Evolutionary conservation across 2,797 vertebrate genomes (phyloP).

Genomic region (Sebastes nivosus): DNA sequence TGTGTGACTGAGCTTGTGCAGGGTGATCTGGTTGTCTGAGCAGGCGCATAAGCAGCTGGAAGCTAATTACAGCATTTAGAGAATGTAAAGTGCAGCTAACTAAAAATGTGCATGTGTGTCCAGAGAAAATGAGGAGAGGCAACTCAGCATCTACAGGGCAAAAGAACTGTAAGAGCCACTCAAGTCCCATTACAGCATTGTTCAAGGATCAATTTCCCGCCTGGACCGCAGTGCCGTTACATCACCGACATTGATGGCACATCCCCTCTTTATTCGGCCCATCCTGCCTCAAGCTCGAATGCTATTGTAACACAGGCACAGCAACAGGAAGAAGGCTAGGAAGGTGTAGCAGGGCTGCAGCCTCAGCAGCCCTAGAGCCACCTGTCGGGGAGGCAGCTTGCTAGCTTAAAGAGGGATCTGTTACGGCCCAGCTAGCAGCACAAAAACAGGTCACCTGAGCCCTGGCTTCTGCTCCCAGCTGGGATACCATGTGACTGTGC

Average conservation of each 20-base stretch:
- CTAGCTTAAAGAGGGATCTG: conserved; percentile 70
- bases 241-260: conserved; percentile 57
- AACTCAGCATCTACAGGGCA: conserved; percentile 11
- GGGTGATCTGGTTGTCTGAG: not conserved
- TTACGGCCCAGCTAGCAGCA: conserved; percentile 73
- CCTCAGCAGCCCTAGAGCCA: conserved; percentile 61
- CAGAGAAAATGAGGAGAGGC: conserved; percentile 1
- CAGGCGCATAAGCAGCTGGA: conserved; percentile 51
- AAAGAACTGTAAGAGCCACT: conserved; percentile 55
- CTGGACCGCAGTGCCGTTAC: conserved; percentile 60
- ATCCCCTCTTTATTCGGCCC: conserved; percentile 18
- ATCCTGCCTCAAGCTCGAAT: conserved; percentile 18
- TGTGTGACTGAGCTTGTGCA: not conserved
- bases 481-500: conserved; percentile 68
- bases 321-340: conserved; percentile 43
- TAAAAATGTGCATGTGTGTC: conserved; percentile 25
- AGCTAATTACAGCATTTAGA: conserved; percentile 49
- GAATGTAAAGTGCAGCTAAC: conserved; percentile 34
- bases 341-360: conserved; percentile 28
- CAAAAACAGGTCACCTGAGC: conserved; percentile 83
- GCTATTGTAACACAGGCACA: conserved; percentile 19
- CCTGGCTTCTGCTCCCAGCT: conserved; percentile 68
- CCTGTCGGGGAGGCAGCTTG: conserved; percentile 65
- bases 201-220: conserved; percentile 68
- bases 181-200: conserved; percentile 50